Evolutionary conservation across 2,797 vertebrate genomes (phyloP), one percentile per base, ranked within the genome.

Genomic region (Pantherophis vulpinus): DNA sequence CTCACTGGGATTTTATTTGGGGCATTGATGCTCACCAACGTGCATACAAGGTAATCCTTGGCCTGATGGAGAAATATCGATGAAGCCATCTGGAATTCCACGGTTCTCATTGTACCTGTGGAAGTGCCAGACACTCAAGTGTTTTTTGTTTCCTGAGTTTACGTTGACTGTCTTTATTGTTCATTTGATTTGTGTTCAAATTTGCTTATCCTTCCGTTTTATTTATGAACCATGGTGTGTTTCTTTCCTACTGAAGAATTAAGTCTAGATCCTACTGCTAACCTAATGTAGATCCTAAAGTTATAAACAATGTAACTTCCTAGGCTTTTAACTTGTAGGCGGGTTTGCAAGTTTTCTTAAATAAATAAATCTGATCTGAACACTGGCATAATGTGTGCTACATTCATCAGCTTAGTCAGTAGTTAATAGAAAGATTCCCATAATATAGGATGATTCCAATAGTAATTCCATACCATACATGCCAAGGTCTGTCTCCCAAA

Each of bases 1-100:
- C 98, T 18, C 98, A 98, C 92, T 97, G 98, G 96, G 98, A 98
- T 88, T 98, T 98, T 47, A 98, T 98, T 91, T 98, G 98, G 98
- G 98, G 98, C 4, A 92, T 98, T 86, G 98, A 98, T 0, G 98
- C 98, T 61, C 97, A 97, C 0, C 87, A 98, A 47, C 94, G 97
- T 92, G 97, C 98, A 98, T 98, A 98, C 91, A 95, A 94, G 0
- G 94, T 97, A 87, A 98, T 98, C 83, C 95, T 98, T 87, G 96
- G 97, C 86, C 95, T 98, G 74, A 97, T 98, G 97, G 96, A 97
- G 86, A 87, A 97, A 18, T 87, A 98, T 3, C 13, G 16, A 12
- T 94, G 63, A 91, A 88, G n/a, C 37, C 23, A 7, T 13, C 29
- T 61, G 42, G 79, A 7, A n/a, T 11, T 47, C 5, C 70, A 42